A percentile compares a stretch with the other conserved stretches of the same genome.
Evolutionary conservation across 2,113 vertebrate species (phyloP).

Genomic region (Edolisoma coerulescens): DNA sequence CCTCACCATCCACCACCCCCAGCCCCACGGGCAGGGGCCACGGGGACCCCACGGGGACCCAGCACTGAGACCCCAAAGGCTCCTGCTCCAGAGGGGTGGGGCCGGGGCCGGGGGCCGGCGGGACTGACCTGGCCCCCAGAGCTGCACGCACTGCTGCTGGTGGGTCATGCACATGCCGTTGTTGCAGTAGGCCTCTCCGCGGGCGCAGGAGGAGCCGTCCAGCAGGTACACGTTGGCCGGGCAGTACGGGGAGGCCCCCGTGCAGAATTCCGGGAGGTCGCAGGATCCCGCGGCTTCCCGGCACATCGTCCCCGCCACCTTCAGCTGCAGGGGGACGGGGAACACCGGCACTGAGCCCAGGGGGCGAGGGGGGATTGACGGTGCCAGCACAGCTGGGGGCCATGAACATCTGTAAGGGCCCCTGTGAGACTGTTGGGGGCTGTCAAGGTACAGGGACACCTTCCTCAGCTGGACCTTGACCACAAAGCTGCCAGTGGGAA

Average conservation of each 20-base stretch:
- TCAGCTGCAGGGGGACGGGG: slow-evolving; percentile 71
- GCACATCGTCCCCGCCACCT: slow-evolving; percentile 83
- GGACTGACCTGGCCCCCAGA: slow-evolving; percentile 89
- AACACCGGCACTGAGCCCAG: no score
- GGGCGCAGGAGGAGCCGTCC: slow-evolving; percentile 85
- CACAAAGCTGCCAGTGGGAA: neutral
- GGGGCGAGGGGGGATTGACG: fast-evolving
- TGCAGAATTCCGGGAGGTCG: slow-evolving; percentile 94
- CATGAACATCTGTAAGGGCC: fast-evolving
- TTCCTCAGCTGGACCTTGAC: neutral
- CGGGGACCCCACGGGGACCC: fast-evolving
- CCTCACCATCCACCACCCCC: neutral
- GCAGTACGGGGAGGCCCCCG: slow-evolving; percentile 84
- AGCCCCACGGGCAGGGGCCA: fast-evolving
- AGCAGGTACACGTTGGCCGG: slow-evolving; percentile 87
- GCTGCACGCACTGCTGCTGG: slow-evolving; percentile 87
- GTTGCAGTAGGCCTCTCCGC: slow-evolving; percentile 81
- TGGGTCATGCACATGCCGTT: slow-evolving; percentile 92
- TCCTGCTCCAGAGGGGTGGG: neutral
- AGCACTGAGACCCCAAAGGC: fast-evolving
- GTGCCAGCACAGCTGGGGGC: neutral
- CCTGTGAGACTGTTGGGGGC: neutral
- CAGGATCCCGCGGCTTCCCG: slow-evolving; percentile 82
- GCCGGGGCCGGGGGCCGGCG: neutral
- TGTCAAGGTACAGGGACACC: neutral